Percentiles rank a stretch among this genome's conserved stretches.
These are phyloP conservation scores for Hyles lineata DNA, from an alignment of 2,888 invertebrate species.

Conservation along the genomic window DNA sequence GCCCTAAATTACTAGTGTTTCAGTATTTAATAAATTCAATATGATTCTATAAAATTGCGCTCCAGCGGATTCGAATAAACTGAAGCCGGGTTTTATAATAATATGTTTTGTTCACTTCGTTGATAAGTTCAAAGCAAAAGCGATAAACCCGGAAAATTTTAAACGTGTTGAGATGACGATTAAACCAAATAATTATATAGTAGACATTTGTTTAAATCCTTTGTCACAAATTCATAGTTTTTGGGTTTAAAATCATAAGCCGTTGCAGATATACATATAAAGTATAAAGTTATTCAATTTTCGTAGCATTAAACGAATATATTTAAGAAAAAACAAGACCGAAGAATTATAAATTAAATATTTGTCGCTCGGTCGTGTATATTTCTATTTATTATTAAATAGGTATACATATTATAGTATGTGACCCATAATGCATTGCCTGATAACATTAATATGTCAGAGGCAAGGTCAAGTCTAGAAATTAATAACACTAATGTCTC, in stretches of 20 bases:
- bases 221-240: too few species aligned
- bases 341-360: too few species aligned
- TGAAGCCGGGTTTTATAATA: neutral
- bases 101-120: neutral
- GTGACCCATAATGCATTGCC: neutral
- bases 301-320: too few species aligned
- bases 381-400: too few species aligned
- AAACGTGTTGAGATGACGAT: neutral
- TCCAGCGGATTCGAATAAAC: neutral
- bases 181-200: neutral
- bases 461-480: conserved; percentile 14
- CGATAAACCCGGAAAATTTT: neutral
- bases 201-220: neutral
- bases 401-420: neutral
- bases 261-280: too few species aligned
- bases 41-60: neutral
- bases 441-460: conserved; percentile 7
- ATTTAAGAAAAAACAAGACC: too few species aligned
- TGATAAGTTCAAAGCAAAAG: neutral
- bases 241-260: too few species aligned
- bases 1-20: too few species aligned
- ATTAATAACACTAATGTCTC: neutral
- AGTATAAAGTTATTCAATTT: too few species aligned
- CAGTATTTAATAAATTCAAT: too few species aligned
- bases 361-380: too few species aligned